phyloP scores from a whole-genome alignment of 2,113 vertebrate genomes.

The Ageneiosus marmoratus region DNA sequence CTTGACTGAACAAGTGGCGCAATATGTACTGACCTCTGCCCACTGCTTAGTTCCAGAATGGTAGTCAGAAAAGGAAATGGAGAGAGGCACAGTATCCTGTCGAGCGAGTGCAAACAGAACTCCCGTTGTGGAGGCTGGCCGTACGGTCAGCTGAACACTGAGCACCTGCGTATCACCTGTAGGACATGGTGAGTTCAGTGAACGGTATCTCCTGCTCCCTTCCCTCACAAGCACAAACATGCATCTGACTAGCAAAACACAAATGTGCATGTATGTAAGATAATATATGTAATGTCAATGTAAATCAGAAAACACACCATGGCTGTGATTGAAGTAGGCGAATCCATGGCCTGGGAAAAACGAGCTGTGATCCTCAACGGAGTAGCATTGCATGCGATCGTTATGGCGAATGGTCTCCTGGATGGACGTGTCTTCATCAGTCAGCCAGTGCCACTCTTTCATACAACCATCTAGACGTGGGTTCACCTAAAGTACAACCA shows the following conservation, averaged over 20 bases:
- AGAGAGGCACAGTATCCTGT: constrained; percentile 80
- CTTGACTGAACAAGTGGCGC: neutral
- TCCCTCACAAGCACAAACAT: neutral
- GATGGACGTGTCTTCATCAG: constrained; percentile 85
- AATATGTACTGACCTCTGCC: constrained; percentile 76
- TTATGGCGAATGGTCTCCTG: constrained; percentile 84
- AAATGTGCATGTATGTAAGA: neutral
- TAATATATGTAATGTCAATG: neutral
- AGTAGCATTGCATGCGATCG: constrained; percentile 91
- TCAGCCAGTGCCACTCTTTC: constrained; percentile 91
- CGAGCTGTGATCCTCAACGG: constrained; percentile 77
- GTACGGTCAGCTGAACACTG: constrained; percentile 77
- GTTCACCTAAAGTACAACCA: constrained; percentile 78
- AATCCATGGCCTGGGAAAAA: constrained; percentile 87
- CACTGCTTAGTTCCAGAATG: constrained; percentile 83
- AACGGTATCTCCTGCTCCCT: neutral
- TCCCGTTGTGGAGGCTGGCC: constrained; percentile 82
- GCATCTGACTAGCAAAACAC: neutral
- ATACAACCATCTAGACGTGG: constrained; percentile 92
- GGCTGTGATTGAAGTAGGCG: constrained; percentile 83
- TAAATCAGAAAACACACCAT: constrained; percentile 64
- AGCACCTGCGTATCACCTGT: constrained; percentile 75
- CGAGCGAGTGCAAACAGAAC: constrained; percentile 85
- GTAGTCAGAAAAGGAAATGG: constrained; percentile 85
- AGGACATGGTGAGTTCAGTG: neutral